Conservation (phyloP, 2,888 invertebrate species). For the Sesia apiformis region DNA sequence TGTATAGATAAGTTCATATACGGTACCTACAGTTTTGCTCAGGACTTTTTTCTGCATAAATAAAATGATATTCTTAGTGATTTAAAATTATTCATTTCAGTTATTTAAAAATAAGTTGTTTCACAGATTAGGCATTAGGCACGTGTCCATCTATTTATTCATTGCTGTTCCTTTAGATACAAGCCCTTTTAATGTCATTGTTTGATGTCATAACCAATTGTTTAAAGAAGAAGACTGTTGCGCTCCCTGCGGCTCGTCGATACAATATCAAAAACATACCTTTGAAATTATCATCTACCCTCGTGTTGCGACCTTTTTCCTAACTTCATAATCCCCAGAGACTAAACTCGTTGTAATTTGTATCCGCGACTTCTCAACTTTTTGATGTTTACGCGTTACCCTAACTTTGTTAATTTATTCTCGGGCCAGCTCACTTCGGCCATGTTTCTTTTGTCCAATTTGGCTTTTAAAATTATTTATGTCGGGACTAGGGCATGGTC, state of each 20-base stretch:
- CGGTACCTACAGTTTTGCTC: background rate
- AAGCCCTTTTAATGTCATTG: too few species aligned
- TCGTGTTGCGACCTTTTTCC: background rate
- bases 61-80: too few species aligned
- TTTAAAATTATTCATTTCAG: too few species aligned
- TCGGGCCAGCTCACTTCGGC: slow-evolving; percentile 19
- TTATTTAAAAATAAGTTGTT: too few species aligned
- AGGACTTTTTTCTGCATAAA: background rate
- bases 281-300: background rate
- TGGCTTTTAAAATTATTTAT: slow-evolving; percentile 33
- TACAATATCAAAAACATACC: background rate
- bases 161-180: too few species aligned
- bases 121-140: too few species aligned
- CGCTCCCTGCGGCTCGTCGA: too few species aligned
- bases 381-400: slow-evolving; percentile 43
- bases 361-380: slow-evolving; percentile 32
- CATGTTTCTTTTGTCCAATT: slow-evolving; percentile 39
- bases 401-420: slow-evolving; percentile 58
- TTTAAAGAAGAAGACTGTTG: too few species aligned
- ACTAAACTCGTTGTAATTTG: slow-evolving; percentile 1
- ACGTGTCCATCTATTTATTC: too few species aligned
- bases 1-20: background rate
- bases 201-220: too few species aligned
- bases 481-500: slow-evolving; percentile 3
- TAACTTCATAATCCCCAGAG: background rate